Evolutionary conservation across 2,888 invertebrate species (phyloP).

Genomic region (Tuberolachnus salignus): DNA sequence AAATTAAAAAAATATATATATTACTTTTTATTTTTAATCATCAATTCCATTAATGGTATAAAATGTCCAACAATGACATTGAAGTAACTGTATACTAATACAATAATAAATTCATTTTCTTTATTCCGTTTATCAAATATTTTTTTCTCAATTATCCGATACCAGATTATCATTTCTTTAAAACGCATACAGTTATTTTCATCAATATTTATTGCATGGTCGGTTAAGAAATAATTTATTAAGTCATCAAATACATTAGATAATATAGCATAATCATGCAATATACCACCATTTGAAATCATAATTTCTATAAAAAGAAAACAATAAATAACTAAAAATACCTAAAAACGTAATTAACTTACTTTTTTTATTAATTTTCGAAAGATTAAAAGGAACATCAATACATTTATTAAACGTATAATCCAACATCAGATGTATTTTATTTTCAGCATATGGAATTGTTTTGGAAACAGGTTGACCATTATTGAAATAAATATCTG

Average conservation of each 20-base stretch:
- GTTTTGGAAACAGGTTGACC: neutral
- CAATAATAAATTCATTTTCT: conserved; percentile 24
- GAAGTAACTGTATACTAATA: conserved; percentile 42
- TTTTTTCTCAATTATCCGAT: conserved; percentile 22
- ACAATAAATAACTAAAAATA: neutral
- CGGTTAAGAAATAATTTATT: conserved; percentile 10
- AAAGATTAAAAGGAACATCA: neutral
- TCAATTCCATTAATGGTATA: conserved; percentile 23
- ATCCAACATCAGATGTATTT: conserved; percentile 52
- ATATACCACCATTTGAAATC: conserved; percentile 27
- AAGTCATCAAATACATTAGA: conserved; percentile 25
- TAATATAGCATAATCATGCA: conserved; percentile 30
- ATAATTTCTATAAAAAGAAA: conserved; percentile 24
- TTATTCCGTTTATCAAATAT: conserved; percentile 9
- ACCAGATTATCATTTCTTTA: conserved; percentile 47
- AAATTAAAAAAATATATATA: conserved; percentile 15
- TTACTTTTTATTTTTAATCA: conserved; percentile 10
- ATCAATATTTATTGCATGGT: conserved; percentile 5
- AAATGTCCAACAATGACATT: conserved; percentile 30
- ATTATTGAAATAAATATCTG: conserved; percentile 10
- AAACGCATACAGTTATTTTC: neutral
- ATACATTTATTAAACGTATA: conserved; percentile 35
- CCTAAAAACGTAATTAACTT: neutral
- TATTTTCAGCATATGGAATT: conserved; percentile 38
- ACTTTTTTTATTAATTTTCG: conserved; percentile 24